Conservation (phyloP, 2,888 invertebrate genomes). For the Drosophila formosana region DNA sequence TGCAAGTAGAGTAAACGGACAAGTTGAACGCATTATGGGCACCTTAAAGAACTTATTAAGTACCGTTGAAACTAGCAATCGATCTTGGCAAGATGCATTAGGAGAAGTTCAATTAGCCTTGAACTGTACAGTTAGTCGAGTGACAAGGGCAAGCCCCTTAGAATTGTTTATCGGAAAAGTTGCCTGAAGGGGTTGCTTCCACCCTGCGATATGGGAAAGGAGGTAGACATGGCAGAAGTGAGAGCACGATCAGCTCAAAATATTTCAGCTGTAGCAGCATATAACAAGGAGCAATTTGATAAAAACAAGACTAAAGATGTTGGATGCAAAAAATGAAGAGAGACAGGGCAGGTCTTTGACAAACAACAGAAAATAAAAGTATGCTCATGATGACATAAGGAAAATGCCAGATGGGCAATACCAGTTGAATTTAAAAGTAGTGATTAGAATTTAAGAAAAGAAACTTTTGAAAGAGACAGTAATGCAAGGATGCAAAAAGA, state of each 20-base stretch:
- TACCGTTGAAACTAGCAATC: conserved; percentile 3
- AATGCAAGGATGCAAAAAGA: too few species aligned
- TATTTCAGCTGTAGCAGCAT: not conserved
- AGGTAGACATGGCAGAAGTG: not conserved
- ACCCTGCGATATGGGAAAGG: not conserved
- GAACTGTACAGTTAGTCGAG: not conserved
- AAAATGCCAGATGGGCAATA: conserved; percentile 30
- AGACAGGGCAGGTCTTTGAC: not conserved
- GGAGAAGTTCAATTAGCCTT: not conserved
- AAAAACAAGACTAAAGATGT: not conserved
- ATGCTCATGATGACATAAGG: conserved; percentile 21
- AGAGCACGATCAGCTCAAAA: not conserved
- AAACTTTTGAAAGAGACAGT: too few species aligned
- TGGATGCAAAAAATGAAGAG: not conserved
- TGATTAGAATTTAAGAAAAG: conserved; percentile 10
- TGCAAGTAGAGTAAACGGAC: not conserved
- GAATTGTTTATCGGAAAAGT: not conserved
- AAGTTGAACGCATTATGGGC: not conserved
- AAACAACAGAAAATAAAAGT: not conserved
- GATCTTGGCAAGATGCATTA: conserved; percentile 3
- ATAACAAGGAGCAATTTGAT: not conserved
- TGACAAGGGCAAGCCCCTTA: not conserved
- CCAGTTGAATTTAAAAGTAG: conserved; percentile 17
- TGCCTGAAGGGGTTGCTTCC: not conserved
- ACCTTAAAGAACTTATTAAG: conserved; percentile 6